A percentile compares a stretch with the other conserved stretches of the same genome.
Conservation (phyloP, 2,888 invertebrate genomes). For the Eutolmus rufibarbis region DNA sequence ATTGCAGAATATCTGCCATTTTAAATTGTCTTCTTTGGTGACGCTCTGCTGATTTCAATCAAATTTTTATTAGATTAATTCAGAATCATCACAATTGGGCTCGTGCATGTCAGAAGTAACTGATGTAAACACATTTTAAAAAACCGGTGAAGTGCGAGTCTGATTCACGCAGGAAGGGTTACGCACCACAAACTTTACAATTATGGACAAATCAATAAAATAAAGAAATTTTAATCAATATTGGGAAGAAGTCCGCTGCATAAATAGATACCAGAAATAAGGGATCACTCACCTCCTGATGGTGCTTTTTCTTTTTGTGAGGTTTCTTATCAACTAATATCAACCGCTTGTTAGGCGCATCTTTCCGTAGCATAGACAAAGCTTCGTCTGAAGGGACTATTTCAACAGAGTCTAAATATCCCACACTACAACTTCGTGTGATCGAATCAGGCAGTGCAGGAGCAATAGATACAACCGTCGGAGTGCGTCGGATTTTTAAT, state of each 20-base stretch:
- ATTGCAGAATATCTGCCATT: no score
- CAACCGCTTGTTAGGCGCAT: slow-evolving; percentile 76
- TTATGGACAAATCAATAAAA: neutral
- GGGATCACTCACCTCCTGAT: slow-evolving; percentile 19
- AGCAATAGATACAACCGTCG: slow-evolving; percentile 73
- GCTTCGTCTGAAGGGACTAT: slow-evolving; percentile 78
- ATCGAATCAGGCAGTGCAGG: slow-evolving; percentile 73
- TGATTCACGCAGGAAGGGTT: neutral
- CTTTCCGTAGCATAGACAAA: slow-evolving; percentile 73
- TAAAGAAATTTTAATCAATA: neutral
- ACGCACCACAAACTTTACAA: neutral
- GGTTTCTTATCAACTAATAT: slow-evolving; percentile 76
- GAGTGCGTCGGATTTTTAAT: slow-evolving; percentile 62
- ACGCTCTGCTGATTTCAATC: no score
- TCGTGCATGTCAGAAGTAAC: no score
- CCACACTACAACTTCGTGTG: slow-evolving; percentile 86
- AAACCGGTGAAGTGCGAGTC: no score
- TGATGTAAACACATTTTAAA: no score
- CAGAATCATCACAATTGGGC: no score
- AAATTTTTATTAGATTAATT: no score
- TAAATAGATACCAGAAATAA: neutral
- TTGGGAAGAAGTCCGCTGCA: neutral
- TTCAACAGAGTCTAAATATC: slow-evolving; percentile 84
- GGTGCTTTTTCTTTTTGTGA: slow-evolving; percentile 61
- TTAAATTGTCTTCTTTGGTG: no score